These are phyloP conservation scores for Junonia oenone DNA, from an alignment of 2,888 invertebrate genomes.

Conservation along the genomic window DNA sequence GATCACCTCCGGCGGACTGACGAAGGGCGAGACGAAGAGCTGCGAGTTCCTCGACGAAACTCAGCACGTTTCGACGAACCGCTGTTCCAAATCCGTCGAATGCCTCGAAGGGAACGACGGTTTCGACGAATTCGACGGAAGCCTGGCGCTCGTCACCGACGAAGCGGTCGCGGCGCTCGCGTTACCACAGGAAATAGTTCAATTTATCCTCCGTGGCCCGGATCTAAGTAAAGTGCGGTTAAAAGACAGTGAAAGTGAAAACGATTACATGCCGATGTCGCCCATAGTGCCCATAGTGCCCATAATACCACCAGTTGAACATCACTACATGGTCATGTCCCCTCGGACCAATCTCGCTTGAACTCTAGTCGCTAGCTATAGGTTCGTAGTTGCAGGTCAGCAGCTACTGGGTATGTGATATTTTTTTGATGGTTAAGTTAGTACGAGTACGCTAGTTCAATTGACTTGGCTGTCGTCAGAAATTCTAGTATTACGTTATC, in stretches of 20 bases:
- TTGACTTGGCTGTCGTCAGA: conserved; percentile 22
- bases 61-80: conserved; percentile 45
- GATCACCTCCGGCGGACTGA: conserved; percentile 44
- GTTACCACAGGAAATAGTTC: conserved; percentile 61
- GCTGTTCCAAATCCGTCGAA: conserved; percentile 67
- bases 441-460: conserved; percentile 7
- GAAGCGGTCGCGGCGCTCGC: conserved; percentile 50
- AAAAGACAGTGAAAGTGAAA: conserved; percentile 40
- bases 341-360: conserved; percentile 59
- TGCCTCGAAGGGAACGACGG: conserved; percentile 52
- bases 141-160: conserved; percentile 45
- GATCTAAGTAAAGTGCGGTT: conserved; percentile 44
- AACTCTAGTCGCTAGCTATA: conserved; percentile 31
- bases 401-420: conserved; percentile 16
- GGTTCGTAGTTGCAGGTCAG: not conserved
- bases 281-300: conserved; percentile 46
- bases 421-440: conserved; percentile 13
- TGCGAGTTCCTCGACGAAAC: conserved; percentile 68
- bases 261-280: conserved; percentile 68
- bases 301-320: conserved; percentile 40
- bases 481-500: conserved; percentile 7
- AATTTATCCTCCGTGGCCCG: conserved; percentile 50
- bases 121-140: conserved; percentile 43
- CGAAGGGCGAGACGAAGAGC: conserved; percentile 65
- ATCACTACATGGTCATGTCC: conserved; percentile 69